Conservation (phyloP, 1,140 invertebrate species). For the Mesaphorura yosii region DNA sequence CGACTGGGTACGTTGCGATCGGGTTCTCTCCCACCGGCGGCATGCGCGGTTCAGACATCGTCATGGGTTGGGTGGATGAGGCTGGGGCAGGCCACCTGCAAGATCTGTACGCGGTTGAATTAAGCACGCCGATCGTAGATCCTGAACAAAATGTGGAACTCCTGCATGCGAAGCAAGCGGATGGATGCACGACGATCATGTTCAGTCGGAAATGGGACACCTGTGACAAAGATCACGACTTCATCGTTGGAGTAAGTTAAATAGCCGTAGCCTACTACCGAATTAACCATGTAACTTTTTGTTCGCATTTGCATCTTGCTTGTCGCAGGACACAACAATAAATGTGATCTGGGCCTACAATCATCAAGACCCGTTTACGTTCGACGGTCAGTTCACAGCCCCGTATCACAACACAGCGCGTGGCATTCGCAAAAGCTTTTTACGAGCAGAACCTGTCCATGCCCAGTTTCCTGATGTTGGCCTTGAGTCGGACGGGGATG, state of each 20-base stretch:
- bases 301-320: not conserved
- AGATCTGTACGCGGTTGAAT: conserved; percentile 63
- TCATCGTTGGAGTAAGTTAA: conserved; percentile 39
- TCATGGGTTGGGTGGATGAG: conserved; percentile 62
- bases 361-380: conserved; percentile 48
- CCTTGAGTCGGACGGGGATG: not conserved
- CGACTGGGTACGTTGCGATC: conserved; percentile 59
- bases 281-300: not conserved
- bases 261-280: too few relatives aligned
- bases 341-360: conserved; percentile 63
- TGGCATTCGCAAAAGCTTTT: conserved; percentile 52
- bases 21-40: conserved; percentile 56
- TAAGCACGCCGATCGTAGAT: conserved; percentile 54
- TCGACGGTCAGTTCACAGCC: conserved; percentile 31
- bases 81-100: conserved; percentile 34
- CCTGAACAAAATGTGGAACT: conserved; percentile 61
- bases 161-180: conserved; percentile 56
- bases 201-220: conserved; percentile 64
- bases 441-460: conserved; percentile 32
- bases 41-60: conserved; percentile 59
- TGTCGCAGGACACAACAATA: conserved; percentile 55
- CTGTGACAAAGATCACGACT: conserved; percentile 62
- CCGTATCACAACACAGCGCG: conserved; percentile 47
- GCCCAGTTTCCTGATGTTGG: conserved; percentile 14
- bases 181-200: conserved; percentile 59